Evolutionary conservation across 2,797 vertebrate genomes (phyloP).

Genomic region (Dromococcyx pavoninus): DNA sequence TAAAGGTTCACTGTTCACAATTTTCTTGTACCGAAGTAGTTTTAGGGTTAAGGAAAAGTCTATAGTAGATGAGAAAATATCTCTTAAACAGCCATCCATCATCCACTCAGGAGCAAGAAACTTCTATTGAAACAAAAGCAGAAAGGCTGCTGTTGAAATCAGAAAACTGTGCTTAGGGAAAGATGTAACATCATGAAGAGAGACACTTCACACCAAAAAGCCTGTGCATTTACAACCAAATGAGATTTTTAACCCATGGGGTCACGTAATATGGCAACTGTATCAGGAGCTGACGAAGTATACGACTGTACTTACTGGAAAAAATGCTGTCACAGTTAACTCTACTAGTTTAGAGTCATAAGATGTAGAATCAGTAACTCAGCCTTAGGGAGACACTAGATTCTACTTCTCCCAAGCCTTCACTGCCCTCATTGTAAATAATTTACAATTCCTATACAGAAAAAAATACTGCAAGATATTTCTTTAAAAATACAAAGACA

Average conservation of each 20-base stretch:
- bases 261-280: neutral
- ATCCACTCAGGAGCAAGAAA: neutral
- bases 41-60: neutral
- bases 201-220: neutral
- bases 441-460: neutral
- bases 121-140: neutral
- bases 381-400: neutral
- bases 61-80: neutral
- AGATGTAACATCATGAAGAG: neutral
- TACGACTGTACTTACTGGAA: neutral
- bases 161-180: neutral
- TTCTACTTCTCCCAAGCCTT: slow-evolving; percentile 33
- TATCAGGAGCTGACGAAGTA: neutral
- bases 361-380: neutral
- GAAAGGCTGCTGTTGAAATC: neutral
- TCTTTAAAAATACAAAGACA: slow-evolving; percentile 3
- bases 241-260: neutral
- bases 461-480: neutral
- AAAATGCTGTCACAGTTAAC: neutral
- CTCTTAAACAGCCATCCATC: neutral
- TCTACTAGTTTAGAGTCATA: neutral
- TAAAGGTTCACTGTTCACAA: neutral
- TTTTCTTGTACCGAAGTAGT: neutral
- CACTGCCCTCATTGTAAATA: slow-evolving; percentile 1
- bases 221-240: neutral